Conservation (phyloP, 2,113 vertebrate genomes). For the Grammomys dolichurus region DNA sequence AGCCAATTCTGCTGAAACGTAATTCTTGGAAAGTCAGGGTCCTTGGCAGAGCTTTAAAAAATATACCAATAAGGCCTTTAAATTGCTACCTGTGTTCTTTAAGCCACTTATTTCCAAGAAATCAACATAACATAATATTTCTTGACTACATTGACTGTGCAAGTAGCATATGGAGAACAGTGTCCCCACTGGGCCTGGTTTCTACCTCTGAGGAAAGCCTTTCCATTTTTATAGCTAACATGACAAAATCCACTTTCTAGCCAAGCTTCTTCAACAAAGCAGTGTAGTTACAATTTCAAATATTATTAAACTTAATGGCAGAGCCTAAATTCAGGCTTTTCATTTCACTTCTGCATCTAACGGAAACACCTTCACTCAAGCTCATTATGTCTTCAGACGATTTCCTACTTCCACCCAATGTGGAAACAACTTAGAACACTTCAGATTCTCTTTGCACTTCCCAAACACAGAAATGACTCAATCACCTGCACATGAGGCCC, state of each 20-base stretch:
- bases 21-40: slow-evolving; percentile 61
- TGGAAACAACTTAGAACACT: slow-evolving; percentile 81
- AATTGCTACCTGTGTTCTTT: slow-evolving; percentile 73
- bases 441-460: slow-evolving; percentile 79
- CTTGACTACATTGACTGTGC: slow-evolving; percentile 63
- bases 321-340: slow-evolving; percentile 75
- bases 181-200: slow-evolving; percentile 73
- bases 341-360: slow-evolving; percentile 78
- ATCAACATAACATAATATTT: slow-evolving; percentile 69
- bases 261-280: slow-evolving; percentile 78
- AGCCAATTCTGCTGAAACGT: slow-evolving; percentile 64
- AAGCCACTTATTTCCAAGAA: slow-evolving; percentile 73
- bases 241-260: slow-evolving; percentile 81
- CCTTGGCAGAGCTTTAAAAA: slow-evolving; percentile 53
- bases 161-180: slow-evolving; percentile 71
- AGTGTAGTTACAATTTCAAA: slow-evolving; percentile 79
- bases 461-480: slow-evolving; percentile 74
- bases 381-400: slow-evolving; percentile 80
- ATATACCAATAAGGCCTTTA: slow-evolving; percentile 34
- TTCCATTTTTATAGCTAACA: slow-evolving; percentile 77
- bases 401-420: slow-evolving; percentile 80
- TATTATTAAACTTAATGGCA: slow-evolving; percentile 81
- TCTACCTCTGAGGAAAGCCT: slow-evolving; percentile 75
- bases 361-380: slow-evolving; percentile 81
- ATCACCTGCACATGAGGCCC: slow-evolving; percentile 72